Evolutionary conservation across 2,888 invertebrate species (phyloP), one percentile per base, ranked within the genome.

Genomic region (Diplazon laetatorius): DNA sequence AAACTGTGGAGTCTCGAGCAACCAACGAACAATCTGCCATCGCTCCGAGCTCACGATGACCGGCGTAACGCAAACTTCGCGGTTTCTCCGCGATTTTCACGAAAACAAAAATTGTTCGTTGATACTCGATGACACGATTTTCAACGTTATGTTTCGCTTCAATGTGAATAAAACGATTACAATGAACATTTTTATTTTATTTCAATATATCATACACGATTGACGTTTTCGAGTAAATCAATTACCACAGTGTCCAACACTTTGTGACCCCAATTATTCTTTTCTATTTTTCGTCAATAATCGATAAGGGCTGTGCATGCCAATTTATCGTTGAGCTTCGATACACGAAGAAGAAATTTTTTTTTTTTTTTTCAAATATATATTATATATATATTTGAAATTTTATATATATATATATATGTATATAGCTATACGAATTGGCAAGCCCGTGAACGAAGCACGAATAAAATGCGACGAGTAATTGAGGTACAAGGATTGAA

Each of bases 1-100:
- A 83, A 87, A 86, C 86, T 87, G 82, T 76, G 80, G 78, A n/a
- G n/a, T 83, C 82, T 80, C 80, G 48, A 75, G 78, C 78, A 35
- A 63, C 63, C 57, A 70, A 20, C 37, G 37, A 30, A 74, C 50
- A 35, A 68, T 66, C 46, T 68, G 48, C 65, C 25, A 46, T 69
- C 65, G 42, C 59, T 44, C 65, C 80, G 30, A 14, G 22, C 30
- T 44, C 42, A 8, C 52, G n/a, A 30, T 55, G 30, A 55, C 55
- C 55, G 10, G 55, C 30, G 16, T 55, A 55, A 16, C 35, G 55
- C 30, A 55, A n/a, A 55, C 55, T 55, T 55, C 30, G 14, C n/a
- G n/a, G n/a, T n/a, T 25, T 30, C 16, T 30, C 1, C 9, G 16
- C 6, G n/a, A n/a, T n/a, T n/a, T 52, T 55, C 63, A 50, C 59